These are phyloP conservation scores for Passer montanus DNA, from an alignment of 2,113 vertebrate genomes.

Conservation along the genomic window DNA sequence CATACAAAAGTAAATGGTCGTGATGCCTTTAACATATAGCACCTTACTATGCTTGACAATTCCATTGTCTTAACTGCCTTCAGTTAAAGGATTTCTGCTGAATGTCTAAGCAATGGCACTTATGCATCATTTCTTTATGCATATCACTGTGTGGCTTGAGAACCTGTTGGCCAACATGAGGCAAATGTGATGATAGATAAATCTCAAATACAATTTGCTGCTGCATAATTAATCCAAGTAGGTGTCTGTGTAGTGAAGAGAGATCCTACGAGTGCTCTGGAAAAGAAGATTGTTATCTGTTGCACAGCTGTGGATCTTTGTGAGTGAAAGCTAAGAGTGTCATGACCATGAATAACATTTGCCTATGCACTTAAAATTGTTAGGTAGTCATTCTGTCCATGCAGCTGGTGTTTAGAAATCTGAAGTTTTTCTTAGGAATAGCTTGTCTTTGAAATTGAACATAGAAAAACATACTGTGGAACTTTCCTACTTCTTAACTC, in stretches of 20 bases:
- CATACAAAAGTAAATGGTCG: constrained; percentile 92
- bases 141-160: background rate
- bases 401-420: background rate
- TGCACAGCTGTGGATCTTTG: background rate
- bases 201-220: background rate
- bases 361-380: background rate
- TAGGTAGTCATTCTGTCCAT: background rate
- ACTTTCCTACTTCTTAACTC: background rate
- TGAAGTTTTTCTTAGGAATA: background rate
- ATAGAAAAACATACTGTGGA: background rate
- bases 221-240: background rate
- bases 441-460: background rate
- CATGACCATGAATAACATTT: background rate
- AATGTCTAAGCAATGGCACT: background rate
- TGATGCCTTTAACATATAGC: background rate
- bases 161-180: background rate
- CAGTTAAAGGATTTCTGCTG: background rate
- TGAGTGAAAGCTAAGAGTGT: background rate
- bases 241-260: background rate
- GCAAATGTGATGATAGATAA: background rate
- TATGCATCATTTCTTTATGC: background rate
- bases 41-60: background rate
- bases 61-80: background rate
- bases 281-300: background rate
- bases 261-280: background rate